A percentile compares a stretch with the other conserved stretches of the same genome.
Conservation (phyloP, 2,113 vertebrate species). For the Procavia capensis region DNA sequence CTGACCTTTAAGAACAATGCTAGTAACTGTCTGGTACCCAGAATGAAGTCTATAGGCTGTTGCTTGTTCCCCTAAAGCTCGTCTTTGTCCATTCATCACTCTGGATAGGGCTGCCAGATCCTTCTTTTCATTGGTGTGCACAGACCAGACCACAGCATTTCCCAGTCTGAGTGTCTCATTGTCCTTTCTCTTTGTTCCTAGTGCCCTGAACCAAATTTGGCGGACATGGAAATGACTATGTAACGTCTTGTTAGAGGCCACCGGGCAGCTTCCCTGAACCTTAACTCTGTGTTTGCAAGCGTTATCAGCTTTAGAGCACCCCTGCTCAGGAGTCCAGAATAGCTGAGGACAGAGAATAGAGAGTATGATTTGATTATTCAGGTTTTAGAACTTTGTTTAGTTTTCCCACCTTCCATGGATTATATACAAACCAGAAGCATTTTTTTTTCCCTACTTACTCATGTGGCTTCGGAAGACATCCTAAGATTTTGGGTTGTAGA, state of each 20-base stretch:
- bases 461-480: not conserved
- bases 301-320: slow-evolving; percentile 65
- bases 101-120: slow-evolving; percentile 78
- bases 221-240: slow-evolving; percentile 85
- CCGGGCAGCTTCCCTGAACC: slow-evolving; percentile 83
- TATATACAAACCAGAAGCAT: not conserved
- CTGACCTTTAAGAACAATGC: slow-evolving; percentile 77
- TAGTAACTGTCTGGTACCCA: slow-evolving; percentile 59
- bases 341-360: slow-evolving; percentile 60
- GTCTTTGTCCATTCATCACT: slow-evolving; percentile 87
- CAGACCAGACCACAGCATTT: slow-evolving; percentile 76
- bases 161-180: slow-evolving; percentile 81
- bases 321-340: slow-evolving; percentile 59
- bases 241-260: slow-evolving; percentile 83
- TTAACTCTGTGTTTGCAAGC: slow-evolving; percentile 73
- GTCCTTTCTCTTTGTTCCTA: slow-evolving; percentile 79
- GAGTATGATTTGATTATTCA: slow-evolving; percentile 63
- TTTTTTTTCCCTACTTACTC: rapidly evolving
- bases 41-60: slow-evolving; percentile 67
- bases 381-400: not conserved
- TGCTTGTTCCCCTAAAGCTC: slow-evolving; percentile 79
- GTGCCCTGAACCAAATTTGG: slow-evolving; percentile 81
- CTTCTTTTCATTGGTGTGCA: slow-evolving; percentile 71
- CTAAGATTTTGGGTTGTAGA: not conserved
- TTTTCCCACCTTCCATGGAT: not conserved